Evolutionary conservation across 2,113 vertebrate genomes (phyloP).

Genomic region (Corythornis madagascariensis): DNA sequence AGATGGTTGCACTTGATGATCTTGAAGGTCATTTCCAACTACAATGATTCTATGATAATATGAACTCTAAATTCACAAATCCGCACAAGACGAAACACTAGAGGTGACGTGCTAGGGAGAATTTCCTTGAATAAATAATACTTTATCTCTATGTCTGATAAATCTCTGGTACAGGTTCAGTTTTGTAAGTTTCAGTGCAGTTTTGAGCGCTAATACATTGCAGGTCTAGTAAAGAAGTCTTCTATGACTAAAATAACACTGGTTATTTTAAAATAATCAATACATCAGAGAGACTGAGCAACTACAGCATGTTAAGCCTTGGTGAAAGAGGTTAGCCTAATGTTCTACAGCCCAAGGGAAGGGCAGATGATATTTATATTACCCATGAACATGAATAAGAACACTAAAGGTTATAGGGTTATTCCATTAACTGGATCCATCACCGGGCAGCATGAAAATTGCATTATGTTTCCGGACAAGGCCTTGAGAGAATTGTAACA

Average conservation of each 20-base stretch:
- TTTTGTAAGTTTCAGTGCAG: neutral
- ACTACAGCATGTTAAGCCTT: neutral
- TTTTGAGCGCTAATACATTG: neutral
- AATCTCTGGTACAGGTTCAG: neutral
- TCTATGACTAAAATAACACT: conserved; percentile 28
- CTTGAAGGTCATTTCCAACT: no score
- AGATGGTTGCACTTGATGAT: no score
- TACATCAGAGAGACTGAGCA: neutral
- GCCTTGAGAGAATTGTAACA: conserved; percentile 58
- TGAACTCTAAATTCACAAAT: neutral
- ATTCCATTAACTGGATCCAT: conserved; percentile 56
- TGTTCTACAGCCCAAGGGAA: conserved; percentile 28
- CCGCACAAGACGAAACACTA: neutral
- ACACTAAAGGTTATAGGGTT: conserved; percentile 27
- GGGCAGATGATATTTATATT: conserved; percentile 45
- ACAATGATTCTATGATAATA: neutral
- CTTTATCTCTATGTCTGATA: neutral
- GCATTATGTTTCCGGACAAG: conserved; percentile 49
- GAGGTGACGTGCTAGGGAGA: neutral
- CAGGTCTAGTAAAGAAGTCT: neutral
- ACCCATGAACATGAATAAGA: conserved; percentile 25
- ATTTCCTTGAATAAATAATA: neutral
- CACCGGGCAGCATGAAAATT: conserved; percentile 38
- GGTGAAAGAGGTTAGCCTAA: conserved; percentile 30
- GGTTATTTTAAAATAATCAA: conserved; percentile 56